Base-by-base conservation (phyloP, 1,140 invertebrate genomes). In the Aphelinus atriplicis region DNA sequence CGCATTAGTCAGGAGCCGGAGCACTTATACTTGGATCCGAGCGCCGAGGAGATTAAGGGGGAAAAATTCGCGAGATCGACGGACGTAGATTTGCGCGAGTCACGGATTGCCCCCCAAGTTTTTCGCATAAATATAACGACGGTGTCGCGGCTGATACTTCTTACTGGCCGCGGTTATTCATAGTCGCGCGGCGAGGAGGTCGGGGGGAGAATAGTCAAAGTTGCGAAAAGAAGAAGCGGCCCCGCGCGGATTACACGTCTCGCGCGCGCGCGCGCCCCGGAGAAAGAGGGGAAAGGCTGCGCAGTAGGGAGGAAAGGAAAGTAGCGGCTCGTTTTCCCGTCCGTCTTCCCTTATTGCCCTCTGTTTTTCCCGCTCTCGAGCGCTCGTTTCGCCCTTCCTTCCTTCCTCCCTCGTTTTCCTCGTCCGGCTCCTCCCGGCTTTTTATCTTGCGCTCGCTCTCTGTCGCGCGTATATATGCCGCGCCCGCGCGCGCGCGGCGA, bases 341-440 rank as follows among this genome's bases (percentile, higher is more conserved):
- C 26, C 58, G 68, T 71, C 70, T 64, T 64, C 70, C 50, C 61
- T 71, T 72, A 57, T 63, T 65, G 53, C 62, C 62, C 62, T 65
- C 71, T 65, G 71, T 78, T 77, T 73, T 73, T 77, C 68, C 75
- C 65, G 10, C 55, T 55, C 61, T 7, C 4, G 51, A 26, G 58
- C 56, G 48, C 75, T 62, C 61, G 51, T 69, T 77, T 64, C 47
- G 45, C 67, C 57, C 51, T 68, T 64, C 45, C 58, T 60, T 50
- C 47, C 55, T 69, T 71, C 47, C 53, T 61, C 71, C 48, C 58
- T 10, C 55, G n/a, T 56, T 53, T 53, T 9, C 4, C 56, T 74
- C 58, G 53, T 64, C 68, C 47, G 63, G 26, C 4, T 43, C 58
- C 7, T 60, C 48, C 10, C 48, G 4, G 57, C 64, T 73, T 73